Base-by-base conservation (phyloP, 2,888 invertebrate genomes). In the Drosophila basisetae region DNA sequence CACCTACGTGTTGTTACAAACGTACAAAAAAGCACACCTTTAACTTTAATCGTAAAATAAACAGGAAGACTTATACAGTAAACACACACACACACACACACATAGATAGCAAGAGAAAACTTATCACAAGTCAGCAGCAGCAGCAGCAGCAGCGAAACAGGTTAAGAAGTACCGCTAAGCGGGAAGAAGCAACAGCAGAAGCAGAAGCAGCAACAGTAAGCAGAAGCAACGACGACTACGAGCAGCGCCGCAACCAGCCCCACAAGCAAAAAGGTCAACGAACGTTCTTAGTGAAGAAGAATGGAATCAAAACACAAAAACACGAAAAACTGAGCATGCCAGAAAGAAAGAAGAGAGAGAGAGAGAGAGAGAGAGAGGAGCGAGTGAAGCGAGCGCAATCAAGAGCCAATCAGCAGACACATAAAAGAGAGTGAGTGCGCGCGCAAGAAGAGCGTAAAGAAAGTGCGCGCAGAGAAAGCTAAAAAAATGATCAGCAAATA, bases 281-380 rank as follows among this genome's bases (percentile, higher is more conserved):
- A 92, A 92, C 92, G 92, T 92, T 92, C 92, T 92, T 92, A 90
- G 87, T 84, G 83, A 90, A 91, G 92, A 92, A 92, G 86, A 89
- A 85, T 88, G 91, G 91, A 92, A 92, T 92, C 92, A 92, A 92
- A 92, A 92, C 92, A 92, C 91, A 91, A 91, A 90, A 86, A 91
- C 79, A 78, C 80, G 80, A 89, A 91, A 91, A 90, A 91, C 73
- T 78, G 72, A 84, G 82, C 72, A 76, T 64, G 54, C 67, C 68
- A 41, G 66, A 65, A 56, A 59, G 72, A 66, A 71, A 63, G 71
- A 73, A 70, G 66, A 73, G 76, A 73, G 73, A 67, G 64, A 52
- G 61, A 56, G 30, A 56, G 30, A 39, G 54, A 28, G 59, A 30
- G 64, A 54, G 28, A 41, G 54, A 28, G 59, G 59, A 35, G 16